These are phyloP conservation scores for Prinia subflava DNA, from an alignment of 2,113 vertebrate species.

Conservation along the genomic window DNA sequence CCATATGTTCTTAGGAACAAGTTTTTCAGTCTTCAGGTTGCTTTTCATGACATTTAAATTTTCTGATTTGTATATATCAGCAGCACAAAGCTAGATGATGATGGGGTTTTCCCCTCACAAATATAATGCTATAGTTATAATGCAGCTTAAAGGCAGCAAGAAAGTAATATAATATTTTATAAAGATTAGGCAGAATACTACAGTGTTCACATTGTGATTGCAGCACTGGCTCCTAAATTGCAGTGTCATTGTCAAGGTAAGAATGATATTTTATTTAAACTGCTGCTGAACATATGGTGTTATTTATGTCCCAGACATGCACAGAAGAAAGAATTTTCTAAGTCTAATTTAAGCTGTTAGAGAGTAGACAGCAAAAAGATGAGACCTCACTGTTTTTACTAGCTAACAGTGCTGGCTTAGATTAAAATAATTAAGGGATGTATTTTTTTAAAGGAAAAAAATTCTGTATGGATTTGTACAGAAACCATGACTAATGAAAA, in stretches of 20 bases:
- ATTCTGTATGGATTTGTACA: background rate
- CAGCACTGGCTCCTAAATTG: background rate
- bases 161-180: background rate
- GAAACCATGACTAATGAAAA: slow-evolving; percentile 9
- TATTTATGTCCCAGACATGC: slow-evolving; percentile 47
- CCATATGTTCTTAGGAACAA: slow-evolving; percentile 74
- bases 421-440: slow-evolving; percentile 23
- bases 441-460: background rate
- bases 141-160: background rate
- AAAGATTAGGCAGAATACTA: background rate
- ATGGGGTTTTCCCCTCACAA: background rate
- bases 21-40: slow-evolving; percentile 65
- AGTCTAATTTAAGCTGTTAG: slow-evolving; percentile 43
- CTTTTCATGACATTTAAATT: slow-evolving; percentile 64
- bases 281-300: slow-evolving; percentile 40
- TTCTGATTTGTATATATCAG: slow-evolving; percentile 42
- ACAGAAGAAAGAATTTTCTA: slow-evolving; percentile 32
- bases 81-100: background rate
- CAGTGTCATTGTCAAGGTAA: slow-evolving; percentile 24
- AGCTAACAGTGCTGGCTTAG: slow-evolving; percentile 1
- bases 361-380: background rate
- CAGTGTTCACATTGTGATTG: background rate
- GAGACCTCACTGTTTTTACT: slow-evolving; percentile 27
- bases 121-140: background rate
- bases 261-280: slow-evolving; percentile 16